Evolutionary conservation across 2,888 invertebrate genomes (phyloP), one percentile per base, ranked within the genome.

Genomic region (Margaritifera margaritifera): DNA sequence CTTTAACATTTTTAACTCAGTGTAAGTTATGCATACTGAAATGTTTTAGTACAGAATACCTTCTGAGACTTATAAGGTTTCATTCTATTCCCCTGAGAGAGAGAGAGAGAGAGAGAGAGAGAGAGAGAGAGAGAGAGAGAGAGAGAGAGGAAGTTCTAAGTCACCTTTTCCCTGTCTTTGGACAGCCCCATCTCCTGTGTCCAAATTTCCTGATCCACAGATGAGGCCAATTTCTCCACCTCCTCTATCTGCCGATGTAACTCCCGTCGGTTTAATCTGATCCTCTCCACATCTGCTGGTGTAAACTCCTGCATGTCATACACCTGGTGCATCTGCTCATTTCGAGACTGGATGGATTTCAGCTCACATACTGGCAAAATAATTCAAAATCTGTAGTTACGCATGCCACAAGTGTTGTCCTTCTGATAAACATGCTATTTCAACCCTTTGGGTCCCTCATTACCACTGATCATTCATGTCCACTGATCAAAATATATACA

Each of bases 241-340:
- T 78, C 77, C 8, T 83, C 83, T 52, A 80, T 80, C 70, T 85
- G 82, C 6, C 83, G 72, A 55, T 75, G 71, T n/a, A 86, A 72
- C 50, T 84, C 81, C 42, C 82, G 80, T 15, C 81, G 64, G 19
- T 80, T 80, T 55, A 79, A 72, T 61, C 83, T 81, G 18, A 87
- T 81, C 22, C 85, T 74, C 51, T 86, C 83, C 15, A 87, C 83
- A 71, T 87, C 87, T 18, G 80, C 83, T n/a, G 78, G 84, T 0
- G 84, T 82, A 65, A 85, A 80, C 55, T 84, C 83, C 69, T 88
- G 88, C 6, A 77, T 77, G 64, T 87, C 84, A 65, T 80, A 85
- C 19, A 85, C 79, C 25, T 70, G 69, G 74, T 84, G 82, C 81
- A 86, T 82, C 58, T 79, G 70, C 42, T 79, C 64, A 52, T 76